Conservation (phyloP, 2,888 invertebrate species). For the Drosophila setosimentum region DNA sequence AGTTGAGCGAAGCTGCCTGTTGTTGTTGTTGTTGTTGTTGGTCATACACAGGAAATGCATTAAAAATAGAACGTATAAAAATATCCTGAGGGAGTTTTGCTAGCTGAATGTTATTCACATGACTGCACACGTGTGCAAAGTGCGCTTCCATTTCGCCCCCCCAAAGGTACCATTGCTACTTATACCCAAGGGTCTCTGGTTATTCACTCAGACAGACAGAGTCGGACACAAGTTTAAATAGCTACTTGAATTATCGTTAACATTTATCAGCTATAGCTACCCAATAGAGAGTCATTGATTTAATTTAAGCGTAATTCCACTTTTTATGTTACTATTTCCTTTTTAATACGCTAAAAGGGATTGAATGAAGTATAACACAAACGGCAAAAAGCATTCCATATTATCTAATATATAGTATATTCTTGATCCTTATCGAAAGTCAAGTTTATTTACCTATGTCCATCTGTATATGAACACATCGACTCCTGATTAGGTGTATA, state of each 20-base stretch:
- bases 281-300: neutral
- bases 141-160: conserved; percentile 9
- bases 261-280: neutral
- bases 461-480: neutral
- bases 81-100: conserved; percentile 3
- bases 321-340: neutral
- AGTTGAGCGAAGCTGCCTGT: conserved; percentile 16
- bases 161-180: neutral
- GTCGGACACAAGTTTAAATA: conserved; percentile 6
- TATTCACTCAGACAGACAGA: neutral
- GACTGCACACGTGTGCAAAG: conserved; percentile 33
- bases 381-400: neutral
- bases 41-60: conserved; percentile 59
- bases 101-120: conserved; percentile 23
- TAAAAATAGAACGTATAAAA: conserved; percentile 35
- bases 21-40: conserved; percentile 24
- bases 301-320: neutral
- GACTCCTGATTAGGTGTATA: neutral
- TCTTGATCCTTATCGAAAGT: no score
- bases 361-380: neutral
- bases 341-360: neutral
- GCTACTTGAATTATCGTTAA: conserved; percentile 3
- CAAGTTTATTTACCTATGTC: no score
- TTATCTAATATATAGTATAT: neutral
- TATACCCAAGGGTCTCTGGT: neutral